Percentiles rank a stretch among this genome's conserved stretches.
Evolutionary conservation across 2,113 vertebrate species (phyloP).

Genomic region (Sinocyclocheilus anophthalmus): DNA sequence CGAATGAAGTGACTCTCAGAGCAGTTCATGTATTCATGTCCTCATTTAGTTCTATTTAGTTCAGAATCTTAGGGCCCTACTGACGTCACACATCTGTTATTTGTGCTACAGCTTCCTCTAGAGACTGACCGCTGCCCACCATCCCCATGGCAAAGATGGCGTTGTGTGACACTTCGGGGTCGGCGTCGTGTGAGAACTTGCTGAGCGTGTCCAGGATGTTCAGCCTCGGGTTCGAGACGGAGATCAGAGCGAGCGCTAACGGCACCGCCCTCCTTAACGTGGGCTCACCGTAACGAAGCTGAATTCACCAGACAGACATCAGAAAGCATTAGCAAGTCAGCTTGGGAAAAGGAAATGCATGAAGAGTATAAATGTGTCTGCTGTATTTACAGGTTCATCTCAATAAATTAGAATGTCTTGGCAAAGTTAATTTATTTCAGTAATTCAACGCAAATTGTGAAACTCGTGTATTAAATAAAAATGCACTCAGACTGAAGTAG

Average conservation of each 20-base stretch:
- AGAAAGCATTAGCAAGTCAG: neutral
- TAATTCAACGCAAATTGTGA: too few relatives aligned
- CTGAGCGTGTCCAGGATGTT: slow-evolving; percentile 98
- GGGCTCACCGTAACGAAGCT: slow-evolving; percentile 97
- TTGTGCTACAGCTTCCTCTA: too few relatives aligned
- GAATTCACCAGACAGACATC: neutral
- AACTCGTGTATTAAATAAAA: too few relatives aligned
- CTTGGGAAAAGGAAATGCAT: neutral
- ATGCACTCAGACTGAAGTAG: too few relatives aligned
- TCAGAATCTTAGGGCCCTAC: too few relatives aligned
- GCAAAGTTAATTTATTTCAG: too few relatives aligned
- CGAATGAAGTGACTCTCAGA: too few relatives aligned
- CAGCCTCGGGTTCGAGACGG: slow-evolving; percentile 95
- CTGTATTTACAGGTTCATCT: too few relatives aligned
- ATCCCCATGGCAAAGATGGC: slow-evolving; percentile 99
- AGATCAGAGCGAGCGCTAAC: slow-evolving; percentile 92
- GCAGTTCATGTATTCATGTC: too few relatives aligned
- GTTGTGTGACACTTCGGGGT: slow-evolving; percentile 97
- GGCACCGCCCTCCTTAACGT: slow-evolving; percentile 96
- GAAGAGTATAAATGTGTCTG: neutral
- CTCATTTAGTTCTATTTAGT: too few relatives aligned
- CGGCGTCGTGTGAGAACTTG: slow-evolving; percentile 98
- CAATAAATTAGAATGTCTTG: too few relatives aligned
- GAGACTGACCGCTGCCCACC: slow-evolving; percentile 95
- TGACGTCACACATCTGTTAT: too few relatives aligned